These are phyloP conservation scores for Dipodomys stephensi DNA, from an alignment of 2,113 vertebrate genomes.

Conservation along the genomic window DNA sequence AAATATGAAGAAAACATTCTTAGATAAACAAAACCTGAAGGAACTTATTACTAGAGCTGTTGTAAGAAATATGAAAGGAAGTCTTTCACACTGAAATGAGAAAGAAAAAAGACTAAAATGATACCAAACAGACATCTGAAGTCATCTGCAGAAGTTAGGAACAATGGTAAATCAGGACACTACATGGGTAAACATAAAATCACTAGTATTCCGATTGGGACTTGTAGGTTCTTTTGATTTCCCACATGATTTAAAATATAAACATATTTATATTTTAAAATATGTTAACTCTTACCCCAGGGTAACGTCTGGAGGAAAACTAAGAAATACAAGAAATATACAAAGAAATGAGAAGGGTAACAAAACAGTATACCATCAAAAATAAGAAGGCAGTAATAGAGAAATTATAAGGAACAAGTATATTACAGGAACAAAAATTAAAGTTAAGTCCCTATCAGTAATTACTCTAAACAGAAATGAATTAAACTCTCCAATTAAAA, in stretches of 20 bases:
- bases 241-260: not conserved
- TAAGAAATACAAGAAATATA: not conserved
- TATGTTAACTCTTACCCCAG: not conserved
- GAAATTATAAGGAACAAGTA: not conserved
- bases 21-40: not conserved
- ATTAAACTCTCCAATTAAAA: not conserved
- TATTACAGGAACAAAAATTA: not conserved
- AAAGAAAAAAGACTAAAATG: not conserved
- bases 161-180: not conserved
- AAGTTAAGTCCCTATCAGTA: not conserved
- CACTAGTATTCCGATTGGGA: not conserved
- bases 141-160: not conserved
- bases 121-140: not conserved
- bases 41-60: not conserved
- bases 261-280: not conserved
- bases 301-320: not conserved
- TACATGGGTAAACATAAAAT: not conserved
- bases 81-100: not conserved
- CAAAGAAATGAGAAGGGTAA: slow-evolving; percentile 1
- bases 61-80: not conserved
- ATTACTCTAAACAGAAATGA: not conserved
- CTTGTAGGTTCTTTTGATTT: not conserved
- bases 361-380: not conserved
- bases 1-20: not conserved
- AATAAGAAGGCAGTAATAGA: not conserved